Evolutionary conservation across 2,797 vertebrate species (phyloP).

Genomic region (Uromys caudimaculatus): DNA sequence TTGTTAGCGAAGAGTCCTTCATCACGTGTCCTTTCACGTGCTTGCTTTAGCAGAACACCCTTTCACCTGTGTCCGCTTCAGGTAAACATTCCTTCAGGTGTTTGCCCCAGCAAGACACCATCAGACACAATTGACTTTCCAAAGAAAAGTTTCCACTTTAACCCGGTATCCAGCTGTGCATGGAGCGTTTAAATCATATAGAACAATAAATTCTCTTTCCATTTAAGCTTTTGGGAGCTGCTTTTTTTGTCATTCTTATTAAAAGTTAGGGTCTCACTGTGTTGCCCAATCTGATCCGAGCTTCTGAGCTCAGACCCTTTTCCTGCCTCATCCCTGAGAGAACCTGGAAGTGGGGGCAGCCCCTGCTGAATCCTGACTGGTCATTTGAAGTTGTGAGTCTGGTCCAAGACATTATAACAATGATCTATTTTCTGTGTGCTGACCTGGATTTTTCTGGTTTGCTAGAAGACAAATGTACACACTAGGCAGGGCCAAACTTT

Average conservation of each 20-base stretch:
- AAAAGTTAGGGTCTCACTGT: background rate
- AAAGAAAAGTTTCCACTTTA: background rate
- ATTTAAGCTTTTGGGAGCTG: background rate
- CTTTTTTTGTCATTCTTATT: background rate
- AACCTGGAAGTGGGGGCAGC: background rate
- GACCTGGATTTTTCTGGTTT: background rate
- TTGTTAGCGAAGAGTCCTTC: background rate
- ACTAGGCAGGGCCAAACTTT: background rate
- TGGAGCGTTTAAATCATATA: background rate
- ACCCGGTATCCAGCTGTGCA: background rate
- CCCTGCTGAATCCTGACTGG: background rate
- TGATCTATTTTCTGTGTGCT: background rate
- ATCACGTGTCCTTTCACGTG: too few relatives aligned
- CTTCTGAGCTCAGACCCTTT: background rate
- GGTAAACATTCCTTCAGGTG: background rate
- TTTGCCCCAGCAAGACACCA: background rate
- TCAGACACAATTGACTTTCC: background rate
- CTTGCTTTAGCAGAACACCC: too few relatives aligned
- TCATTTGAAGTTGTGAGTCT: background rate
- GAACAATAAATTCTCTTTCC: background rate
- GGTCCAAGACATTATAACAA: background rate
- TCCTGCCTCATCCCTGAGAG: background rate
- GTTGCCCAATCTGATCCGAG: background rate
- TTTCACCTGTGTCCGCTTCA: background rate
- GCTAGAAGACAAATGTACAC: conserved; percentile 24